Conservation (phyloP, 2,888 invertebrate genomes). For the Ochropleura leucogaster region DNA sequence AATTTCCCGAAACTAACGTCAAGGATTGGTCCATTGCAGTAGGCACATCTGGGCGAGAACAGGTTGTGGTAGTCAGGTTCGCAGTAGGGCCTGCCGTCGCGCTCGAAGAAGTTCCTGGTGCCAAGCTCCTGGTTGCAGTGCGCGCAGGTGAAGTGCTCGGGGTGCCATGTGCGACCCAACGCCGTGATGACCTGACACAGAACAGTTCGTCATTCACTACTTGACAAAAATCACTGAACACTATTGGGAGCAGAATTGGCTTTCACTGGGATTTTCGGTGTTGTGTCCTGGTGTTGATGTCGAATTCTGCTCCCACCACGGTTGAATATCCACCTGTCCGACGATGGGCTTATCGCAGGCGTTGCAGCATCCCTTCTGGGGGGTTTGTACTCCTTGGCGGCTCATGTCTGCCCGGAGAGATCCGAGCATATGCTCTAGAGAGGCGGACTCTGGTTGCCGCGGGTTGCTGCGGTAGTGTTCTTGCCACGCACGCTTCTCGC, state of each 20-base stretch:
- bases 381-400: slow-evolving; percentile 99
- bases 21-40: slow-evolving; percentile 99
- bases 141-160: slow-evolving; percentile 99
- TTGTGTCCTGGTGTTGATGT: slow-evolving; percentile 10
- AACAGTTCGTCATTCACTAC: slow-evolving; percentile 69
- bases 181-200: slow-evolving; percentile 95
- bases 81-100: slow-evolving; percentile 99
- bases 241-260: slow-evolving; percentile 40
- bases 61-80: slow-evolving; percentile 99
- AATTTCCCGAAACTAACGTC: slow-evolving; percentile 93
- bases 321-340: slow-evolving; percentile 93
- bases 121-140: slow-evolving; percentile 99
- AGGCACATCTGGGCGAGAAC: slow-evolving; percentile 99
- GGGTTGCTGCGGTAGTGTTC: slow-evolving; percentile 89
- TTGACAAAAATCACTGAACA: slow-evolving; percentile 53
- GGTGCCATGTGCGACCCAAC: slow-evolving; percentile 99
- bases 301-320: slow-evolving; percentile 52
- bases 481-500: slow-evolving; percentile 90
- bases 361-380: slow-evolving; percentile 99
- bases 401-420: slow-evolving; percentile 99
- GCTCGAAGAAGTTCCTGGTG: slow-evolving; percentile 99
- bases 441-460: slow-evolving; percentile 90
- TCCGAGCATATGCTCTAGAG: slow-evolving; percentile 96
- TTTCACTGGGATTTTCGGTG: slow-evolving; percentile 45
- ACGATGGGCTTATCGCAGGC: slow-evolving; percentile 99